Percentiles rank a stretch among this genome's conserved stretches.
Evolutionary conservation across 2,113 vertebrate species (phyloP).

Genomic region (Leptobrachium ailaonicum): DNA sequence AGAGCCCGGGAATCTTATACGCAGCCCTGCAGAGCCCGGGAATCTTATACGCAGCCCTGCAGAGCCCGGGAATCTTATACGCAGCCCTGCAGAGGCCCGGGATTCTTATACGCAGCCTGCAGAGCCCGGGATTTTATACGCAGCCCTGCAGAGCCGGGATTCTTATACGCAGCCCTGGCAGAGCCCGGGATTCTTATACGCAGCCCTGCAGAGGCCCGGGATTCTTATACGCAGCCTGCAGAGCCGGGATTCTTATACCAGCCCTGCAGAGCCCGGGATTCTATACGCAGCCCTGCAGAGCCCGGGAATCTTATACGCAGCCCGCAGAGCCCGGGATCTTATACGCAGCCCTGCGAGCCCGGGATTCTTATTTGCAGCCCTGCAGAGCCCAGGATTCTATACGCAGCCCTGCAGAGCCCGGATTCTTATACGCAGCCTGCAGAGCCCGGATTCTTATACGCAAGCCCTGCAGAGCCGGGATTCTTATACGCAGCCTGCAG

Average conservation of each 20-base stretch:
- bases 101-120: not conserved
- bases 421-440: too few relatives aligned
- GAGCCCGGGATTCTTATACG: not conserved
- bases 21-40: too few relatives aligned
- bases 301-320: not conserved
- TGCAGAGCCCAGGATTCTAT: too few relatives aligned
- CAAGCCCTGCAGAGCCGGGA: too few relatives aligned
- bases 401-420: too few relatives aligned
- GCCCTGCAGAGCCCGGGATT: not conserved
- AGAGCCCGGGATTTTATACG: not conserved
- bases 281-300: not conserved
- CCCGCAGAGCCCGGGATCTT: not conserved
- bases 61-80: not conserved
- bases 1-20: too few relatives aligned
- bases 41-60: too few relatives aligned
- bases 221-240: not conserved
- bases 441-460: too few relatives aligned
- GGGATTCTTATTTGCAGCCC: not conserved
- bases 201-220: constrained; percentile 2
- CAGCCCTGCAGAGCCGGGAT: not conserved
- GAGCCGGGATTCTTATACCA: not conserved
- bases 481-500: too few relatives aligned
- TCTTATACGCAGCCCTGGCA: constrained; percentile 7
- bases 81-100: not conserved
- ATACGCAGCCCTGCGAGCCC: not conserved